phyloP scores from a whole-genome alignment of 64 coral and sea anemone species.

The Stichodactyla mertensii region DNA sequence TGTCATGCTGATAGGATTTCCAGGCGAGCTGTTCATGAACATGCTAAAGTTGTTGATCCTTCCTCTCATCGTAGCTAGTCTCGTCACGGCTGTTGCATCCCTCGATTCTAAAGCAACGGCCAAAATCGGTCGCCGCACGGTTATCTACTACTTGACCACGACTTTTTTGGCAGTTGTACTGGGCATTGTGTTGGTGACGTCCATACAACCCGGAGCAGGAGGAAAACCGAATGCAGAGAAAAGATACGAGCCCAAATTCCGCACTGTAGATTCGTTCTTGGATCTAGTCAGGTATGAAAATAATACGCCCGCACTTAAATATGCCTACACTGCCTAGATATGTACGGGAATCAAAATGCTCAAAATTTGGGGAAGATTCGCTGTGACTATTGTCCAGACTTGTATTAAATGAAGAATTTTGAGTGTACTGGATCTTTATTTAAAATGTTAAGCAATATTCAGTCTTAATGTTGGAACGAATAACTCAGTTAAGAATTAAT shows the following conservation, averaged over 20 bases:
- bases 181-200: constrained; percentile 35
- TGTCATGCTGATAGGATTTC: constrained; percentile 79
- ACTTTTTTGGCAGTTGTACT: constrained; percentile 43
- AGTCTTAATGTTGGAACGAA: too few relatives aligned
- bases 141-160: constrained; percentile 37
- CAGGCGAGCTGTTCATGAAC: constrained; percentile 79
- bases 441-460: too few relatives aligned
- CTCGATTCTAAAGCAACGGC: constrained; percentile 33
- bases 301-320: too few relatives aligned
- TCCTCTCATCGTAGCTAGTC: constrained; percentile 65
- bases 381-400: too few relatives aligned
- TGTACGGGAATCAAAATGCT: too few relatives aligned
- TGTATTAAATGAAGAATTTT: too few relatives aligned
- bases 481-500: too few relatives aligned
- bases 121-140: constrained; percentile 34
- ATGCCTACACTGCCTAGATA: too few relatives aligned
- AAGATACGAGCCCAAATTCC: not conserved
- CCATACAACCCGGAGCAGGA: constrained; percentile 34
- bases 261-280: constrained; percentile 38
- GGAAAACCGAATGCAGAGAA: not conserved
- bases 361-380: too few relatives aligned
- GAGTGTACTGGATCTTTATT: too few relatives aligned
- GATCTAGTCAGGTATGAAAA: constrained; percentile 34
- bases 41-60: constrained; percentile 80
- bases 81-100: constrained; percentile 39